phyloP scores from a whole-genome alignment of 2,113 vertebrate species.

The Tenebrosternarchus preto region DNA sequence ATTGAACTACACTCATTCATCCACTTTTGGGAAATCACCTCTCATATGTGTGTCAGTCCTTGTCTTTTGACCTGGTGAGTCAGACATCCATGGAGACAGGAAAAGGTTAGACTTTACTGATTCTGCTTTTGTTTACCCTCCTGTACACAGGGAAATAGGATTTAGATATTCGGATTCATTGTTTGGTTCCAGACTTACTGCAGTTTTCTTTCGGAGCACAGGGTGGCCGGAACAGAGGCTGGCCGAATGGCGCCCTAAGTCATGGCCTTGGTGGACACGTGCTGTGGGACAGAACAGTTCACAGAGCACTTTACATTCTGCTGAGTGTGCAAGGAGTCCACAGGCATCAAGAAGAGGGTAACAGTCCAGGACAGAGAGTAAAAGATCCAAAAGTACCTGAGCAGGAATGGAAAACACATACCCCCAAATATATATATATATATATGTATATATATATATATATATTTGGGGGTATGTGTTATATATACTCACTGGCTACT shows the following conservation, averaged over 20 bases:
- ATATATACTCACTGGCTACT: no score
- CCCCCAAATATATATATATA: no score
- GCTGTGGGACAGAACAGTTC: background rate
- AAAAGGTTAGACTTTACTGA: background rate
- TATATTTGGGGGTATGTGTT: no score
- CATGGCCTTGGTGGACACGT: background rate
- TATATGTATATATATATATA: no score
- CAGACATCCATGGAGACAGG: background rate
- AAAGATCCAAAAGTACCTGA: background rate
- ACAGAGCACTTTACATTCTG: background rate
- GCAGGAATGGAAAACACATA: no score
- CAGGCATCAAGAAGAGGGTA: background rate
- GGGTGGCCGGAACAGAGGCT: background rate
- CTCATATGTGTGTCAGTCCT: no score
- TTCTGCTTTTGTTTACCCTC: background rate
- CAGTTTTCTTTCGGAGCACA: background rate
- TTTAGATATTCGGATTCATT: background rate
- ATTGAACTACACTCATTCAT: no score
- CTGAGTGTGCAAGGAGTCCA: background rate
- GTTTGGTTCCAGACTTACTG: background rate
- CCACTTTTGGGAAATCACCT: no score
- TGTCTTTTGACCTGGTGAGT: no score
- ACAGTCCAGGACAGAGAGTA: background rate
- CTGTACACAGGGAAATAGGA: background rate
- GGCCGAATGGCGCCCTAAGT: background rate